phyloP scores from a whole-genome alignment of 1,140 invertebrate genomes.

The Maniola jurtina region DNA sequence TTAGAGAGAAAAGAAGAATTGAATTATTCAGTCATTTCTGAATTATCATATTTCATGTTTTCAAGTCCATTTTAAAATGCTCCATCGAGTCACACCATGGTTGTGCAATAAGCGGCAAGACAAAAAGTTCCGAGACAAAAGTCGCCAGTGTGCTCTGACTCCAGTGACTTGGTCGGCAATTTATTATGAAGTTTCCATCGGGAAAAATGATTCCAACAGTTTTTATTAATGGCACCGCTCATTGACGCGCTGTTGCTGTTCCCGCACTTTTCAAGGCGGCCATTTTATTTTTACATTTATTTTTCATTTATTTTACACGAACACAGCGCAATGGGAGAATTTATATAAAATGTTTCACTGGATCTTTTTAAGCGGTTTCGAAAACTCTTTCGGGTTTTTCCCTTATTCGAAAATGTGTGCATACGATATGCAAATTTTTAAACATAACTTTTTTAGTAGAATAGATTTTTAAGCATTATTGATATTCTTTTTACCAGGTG shows the following conservation, averaged over 20 bases:
- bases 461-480: too few species aligned
- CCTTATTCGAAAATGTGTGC: too few species aligned
- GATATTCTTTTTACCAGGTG: too few species aligned
- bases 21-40: too few species aligned
- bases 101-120: too few species aligned
- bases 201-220: conserved; percentile 40
- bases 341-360: conserved; percentile 4
- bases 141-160: not conserved
- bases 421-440: too few species aligned
- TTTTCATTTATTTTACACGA: conserved; percentile 5
- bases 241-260: conserved; percentile 24
- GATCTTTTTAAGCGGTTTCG: conserved; percentile 10
- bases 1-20: too few species aligned
- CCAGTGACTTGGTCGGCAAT: conserved; percentile 30
- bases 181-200: conserved; percentile 49
- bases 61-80: too few species aligned
- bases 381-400: not conserved
- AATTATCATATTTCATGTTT: too few species aligned
- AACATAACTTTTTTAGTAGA: too few species aligned
- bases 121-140: not conserved
- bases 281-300: conserved; percentile 14
- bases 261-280: conserved; percentile 15
- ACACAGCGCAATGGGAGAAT: not conserved
- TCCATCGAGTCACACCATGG: too few species aligned
- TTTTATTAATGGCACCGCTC: conserved; percentile 41